A percentile compares a stretch with the other conserved stretches of the same genome.
These are phyloP conservation scores for Eilema depressum DNA, from an alignment of 2,888 invertebrate species.

Conservation along the genomic window DNA sequence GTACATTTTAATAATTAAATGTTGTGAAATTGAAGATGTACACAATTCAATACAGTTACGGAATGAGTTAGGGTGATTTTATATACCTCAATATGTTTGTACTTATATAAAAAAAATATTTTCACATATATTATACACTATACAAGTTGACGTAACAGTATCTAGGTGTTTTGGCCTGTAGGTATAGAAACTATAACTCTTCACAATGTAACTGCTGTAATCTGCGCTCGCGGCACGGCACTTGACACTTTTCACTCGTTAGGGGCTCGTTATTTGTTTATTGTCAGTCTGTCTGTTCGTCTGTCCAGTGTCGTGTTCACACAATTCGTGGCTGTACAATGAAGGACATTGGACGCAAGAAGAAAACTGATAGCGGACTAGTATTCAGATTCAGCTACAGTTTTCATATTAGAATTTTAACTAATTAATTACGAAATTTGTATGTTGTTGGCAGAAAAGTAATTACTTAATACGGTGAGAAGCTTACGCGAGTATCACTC, in stretches of 20 bases:
- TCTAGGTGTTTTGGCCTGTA: background rate
- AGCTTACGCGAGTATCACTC: too few species aligned
- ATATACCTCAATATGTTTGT: too few species aligned
- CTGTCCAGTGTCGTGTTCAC: slow-evolving; percentile 58
- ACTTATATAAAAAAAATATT: too few species aligned
- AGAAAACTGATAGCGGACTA: slow-evolving; percentile 20
- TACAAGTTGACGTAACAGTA: too few species aligned
- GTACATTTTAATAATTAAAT: too few species aligned
- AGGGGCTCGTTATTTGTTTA: slow-evolving; percentile 82
- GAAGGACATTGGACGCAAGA: slow-evolving; percentile 50
- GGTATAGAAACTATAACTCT: slow-evolving; percentile 12
- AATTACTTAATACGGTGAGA: too few species aligned
- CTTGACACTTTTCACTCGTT: slow-evolving; percentile 83
- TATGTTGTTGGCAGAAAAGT: background rate
- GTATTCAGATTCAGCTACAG: background rate
- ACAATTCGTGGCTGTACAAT: slow-evolving; percentile 74
- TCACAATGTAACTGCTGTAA: slow-evolving; percentile 32
- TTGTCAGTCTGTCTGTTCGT: slow-evolving; percentile 74
- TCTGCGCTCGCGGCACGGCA: slow-evolving; percentile 39
- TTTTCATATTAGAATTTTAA: background rate
- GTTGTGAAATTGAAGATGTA: too few species aligned
- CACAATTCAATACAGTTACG: too few species aligned
- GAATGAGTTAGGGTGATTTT: too few species aligned
- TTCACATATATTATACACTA: too few species aligned
- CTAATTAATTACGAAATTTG: background rate